Base-by-base conservation (phyloP, 1,140 invertebrate species). In the Cataglyphis hispanica region DNA sequence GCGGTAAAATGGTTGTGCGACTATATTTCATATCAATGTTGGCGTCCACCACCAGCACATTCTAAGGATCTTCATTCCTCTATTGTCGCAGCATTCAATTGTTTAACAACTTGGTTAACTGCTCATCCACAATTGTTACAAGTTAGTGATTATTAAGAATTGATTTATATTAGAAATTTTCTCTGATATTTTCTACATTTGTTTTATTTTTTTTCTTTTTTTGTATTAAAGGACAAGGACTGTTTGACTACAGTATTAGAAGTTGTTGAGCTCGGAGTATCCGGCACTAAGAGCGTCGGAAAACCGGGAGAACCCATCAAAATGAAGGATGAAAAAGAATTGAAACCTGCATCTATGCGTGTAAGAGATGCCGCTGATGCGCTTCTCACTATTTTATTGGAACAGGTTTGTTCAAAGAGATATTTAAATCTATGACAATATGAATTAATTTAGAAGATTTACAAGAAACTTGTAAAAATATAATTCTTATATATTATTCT, bases 1-100 rank as follows among this genome's bases (percentile, higher is more conserved):
- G 98, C 98, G n/a, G 98, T 99, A 5, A 98, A 99, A 93, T 99
- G 99, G 98, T 97, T 99, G 74, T 99, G 98, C 95, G 98, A 99
- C 95, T 99, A 99, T 94, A 99, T 99, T 90, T 97, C 98, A 37
- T 98, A 97, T 94, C 99, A 99, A 95, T 99, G 99, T 95, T 98
- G 97, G 87, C 96, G 99, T 72, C 99, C 99, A 25, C 98, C 99
- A 37, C 98, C 97, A 64, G 97, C 97, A 64, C 99, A 99, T 96
- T 99, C 99, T 8, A 98, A 98, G 94, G 99, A 99, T 96, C 96
- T 99, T 76, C 99, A 99, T 95, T 99, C 99, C 6, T 98, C 98
- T 84, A 99, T 99, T 86, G 98, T 99, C 27, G 98, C 98, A 25
- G 98, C 99, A 0, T 99, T 98, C 95, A 96, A 97, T 67, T 99